phyloP scores from a whole-genome alignment of 2,113 vertebrate species.

The Salvator merianae region DNA sequence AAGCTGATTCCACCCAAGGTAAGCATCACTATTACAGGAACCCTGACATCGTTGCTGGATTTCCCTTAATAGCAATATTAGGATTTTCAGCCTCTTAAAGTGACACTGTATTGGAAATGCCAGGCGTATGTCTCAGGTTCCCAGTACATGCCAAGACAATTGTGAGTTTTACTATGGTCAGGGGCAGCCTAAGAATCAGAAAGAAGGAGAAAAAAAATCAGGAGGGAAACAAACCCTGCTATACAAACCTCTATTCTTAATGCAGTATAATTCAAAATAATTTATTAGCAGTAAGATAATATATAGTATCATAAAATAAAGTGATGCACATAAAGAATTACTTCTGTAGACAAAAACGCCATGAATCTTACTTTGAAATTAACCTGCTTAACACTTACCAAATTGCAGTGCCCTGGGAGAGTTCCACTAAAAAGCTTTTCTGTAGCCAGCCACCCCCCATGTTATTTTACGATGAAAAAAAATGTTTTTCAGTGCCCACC shows the following conservation, averaged over 20 bases:
- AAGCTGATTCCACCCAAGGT: too few species aligned
- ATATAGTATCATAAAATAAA: too few species aligned
- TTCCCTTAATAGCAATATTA: too few species aligned
- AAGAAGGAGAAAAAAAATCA: neutral
- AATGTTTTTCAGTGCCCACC: neutral
- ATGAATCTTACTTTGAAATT: neutral
- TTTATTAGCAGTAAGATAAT: neutral
- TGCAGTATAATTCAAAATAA: conserved; percentile 5
- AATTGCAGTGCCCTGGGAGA: neutral
- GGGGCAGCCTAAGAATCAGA: too few species aligned
- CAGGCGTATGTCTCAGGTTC: too few species aligned
- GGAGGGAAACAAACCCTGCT: accelerated
- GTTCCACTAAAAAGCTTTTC: neutral
- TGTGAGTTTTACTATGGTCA: too few species aligned
- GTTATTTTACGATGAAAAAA: conserved; percentile 10
- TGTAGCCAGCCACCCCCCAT: too few species aligned
- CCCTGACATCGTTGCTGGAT: too few species aligned
- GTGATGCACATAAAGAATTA: conserved; percentile 13
- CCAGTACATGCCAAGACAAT: too few species aligned
- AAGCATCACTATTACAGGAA: too few species aligned
- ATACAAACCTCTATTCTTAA: neutral
- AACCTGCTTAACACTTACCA: neutral
- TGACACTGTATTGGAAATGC: too few species aligned
- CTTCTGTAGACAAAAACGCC: conserved; percentile 17
- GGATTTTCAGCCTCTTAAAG: too few species aligned